Evolutionary conservation across 2,113 vertebrate species (phyloP), one percentile per base, ranked within the genome.

Genomic region (Phrynosoma platyrhinos): DNA sequence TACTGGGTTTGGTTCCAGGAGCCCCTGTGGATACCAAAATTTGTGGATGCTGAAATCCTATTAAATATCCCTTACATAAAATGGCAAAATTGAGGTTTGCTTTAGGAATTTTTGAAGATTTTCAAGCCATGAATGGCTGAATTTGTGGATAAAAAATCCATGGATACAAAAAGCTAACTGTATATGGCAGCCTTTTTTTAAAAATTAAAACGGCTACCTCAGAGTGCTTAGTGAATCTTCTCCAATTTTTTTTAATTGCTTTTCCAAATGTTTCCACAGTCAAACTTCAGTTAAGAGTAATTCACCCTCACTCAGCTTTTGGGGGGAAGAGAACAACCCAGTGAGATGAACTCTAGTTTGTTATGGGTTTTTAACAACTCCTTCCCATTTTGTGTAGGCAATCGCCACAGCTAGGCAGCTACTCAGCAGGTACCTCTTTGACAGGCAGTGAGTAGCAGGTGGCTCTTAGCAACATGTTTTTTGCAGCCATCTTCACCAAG

Each of bases 401-500:
- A 78, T 52, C 21, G 69, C 66, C 23, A 9, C 42, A 83, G 14
- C 42, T 42, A 83, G 30, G 66, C 82, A 83, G 42, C 68, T 53
- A n/a, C 82, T 83, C 81, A 71, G 78, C 66, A 79, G 62, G 47
- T 66, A 53, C 13, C n/a, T 53, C 52, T 18, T 58, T 64, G 79
- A n/a, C 77, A 80, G 47, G 47, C 77, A 71, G 64, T 14, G 18
- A 80, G 53, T 71, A 79, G 66, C n/a, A 71, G 77, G 66, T 47
- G 32, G 52, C 52, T 86, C 77, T 40, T 47, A 80, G 64, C 85
- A 86, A 47, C 47, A 20, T 36, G 13, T 79, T 80, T 52, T 80
- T 77, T 79, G 64, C 78, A 86, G 68, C 77, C 47, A 27, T 47
- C 77, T 55, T 83, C 82, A 52, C 27, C n/a, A 83, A 30, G n/a